phyloP scores from a whole-genome alignment of 2,888 invertebrate genomes.

The Drepana falcataria region DNA sequence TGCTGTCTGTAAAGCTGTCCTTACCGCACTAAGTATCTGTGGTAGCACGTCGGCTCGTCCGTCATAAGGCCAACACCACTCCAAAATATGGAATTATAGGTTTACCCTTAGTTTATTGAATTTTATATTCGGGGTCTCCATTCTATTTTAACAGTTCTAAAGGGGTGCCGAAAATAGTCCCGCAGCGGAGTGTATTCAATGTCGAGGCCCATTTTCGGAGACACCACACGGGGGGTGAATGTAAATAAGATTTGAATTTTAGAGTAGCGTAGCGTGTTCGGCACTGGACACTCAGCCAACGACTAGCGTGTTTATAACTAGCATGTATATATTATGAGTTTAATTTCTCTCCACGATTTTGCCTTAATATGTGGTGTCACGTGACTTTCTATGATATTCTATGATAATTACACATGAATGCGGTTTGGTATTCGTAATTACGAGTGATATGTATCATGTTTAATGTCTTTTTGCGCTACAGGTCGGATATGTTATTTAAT shows the following conservation, averaged over 20 bases:
- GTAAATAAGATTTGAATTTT: conserved; percentile 72
- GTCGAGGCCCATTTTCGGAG: conserved; percentile 55
- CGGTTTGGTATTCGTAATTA: neutral
- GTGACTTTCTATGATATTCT: neutral
- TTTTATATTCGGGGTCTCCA: conserved; percentile 55
- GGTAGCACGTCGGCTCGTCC: no score
- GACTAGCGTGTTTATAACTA: conserved; percentile 15
- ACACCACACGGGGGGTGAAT: conserved; percentile 54
- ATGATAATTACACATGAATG: conserved; percentile 1
- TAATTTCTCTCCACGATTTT: conserved; percentile 25
- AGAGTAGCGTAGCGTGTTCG: conserved; percentile 37
- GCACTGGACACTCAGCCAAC: conserved; percentile 7
- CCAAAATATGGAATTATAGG: conserved; percentile 27
- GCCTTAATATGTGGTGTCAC: conserved; percentile 18
- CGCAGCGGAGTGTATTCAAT: conserved; percentile 44
- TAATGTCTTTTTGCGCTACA: neutral
- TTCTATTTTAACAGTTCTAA: conserved; percentile 63
- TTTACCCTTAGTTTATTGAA: conserved; percentile 48
- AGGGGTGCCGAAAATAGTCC: conserved; percentile 66
- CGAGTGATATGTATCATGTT: neutral
- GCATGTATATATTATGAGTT: neutral
- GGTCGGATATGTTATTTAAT: neutral
- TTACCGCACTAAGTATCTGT: no score
- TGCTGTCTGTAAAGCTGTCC: no score
- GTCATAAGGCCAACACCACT: conserved; percentile 7